Evolutionary conservation across 2,888 invertebrate genomes (phyloP), one percentile per base, ranked within the genome.

Genomic region (Tortricodes alternella): DNA sequence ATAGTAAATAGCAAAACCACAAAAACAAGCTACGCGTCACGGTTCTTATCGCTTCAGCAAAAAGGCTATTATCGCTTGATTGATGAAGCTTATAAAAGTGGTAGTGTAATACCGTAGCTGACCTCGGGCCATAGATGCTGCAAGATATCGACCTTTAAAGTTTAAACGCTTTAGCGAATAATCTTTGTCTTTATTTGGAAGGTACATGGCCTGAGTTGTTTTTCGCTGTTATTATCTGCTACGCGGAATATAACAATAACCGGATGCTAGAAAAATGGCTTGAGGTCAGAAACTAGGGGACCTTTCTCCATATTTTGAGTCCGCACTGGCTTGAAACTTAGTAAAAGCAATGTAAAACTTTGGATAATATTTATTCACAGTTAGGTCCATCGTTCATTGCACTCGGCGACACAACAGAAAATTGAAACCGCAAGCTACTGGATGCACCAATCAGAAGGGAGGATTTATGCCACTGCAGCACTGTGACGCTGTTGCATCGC

Each of bases 81-180:
- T n/a, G n/a, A n/a, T n/a, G n/a, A n/a, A n/a, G n/a, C n/a, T n/a
- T n/a, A n/a, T n/a, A n/a, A n/a, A n/a, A n/a, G n/a, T n/a, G n/a
- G n/a, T n/a, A n/a, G n/a, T n/a, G n/a, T n/a, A n/a, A n/a, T 79
- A 80, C 76, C 82, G 79, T 80, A 78, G 70, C 76, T 78, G 80
- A 83, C 80, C 82, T 75, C 69, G 55, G 61, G 61, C 63, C 64
- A 62, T 61, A 68, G 71, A 70, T 68, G 66, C 58, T 65, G 62
- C 63, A 49, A 59, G 48, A 69, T 71, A 75, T 69, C 74, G 73
- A 68, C 73, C 69, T 70, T 65, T 67, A 60, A 65, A 67, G 68
- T 69, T 68, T 60, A 59, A 59, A 59, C 58, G 34, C 53, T 24
- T 34, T 27, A 39, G 46, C 38, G n/a, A 34, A 38, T 59, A 63